Percentiles rank a stretch among this genome's conserved stretches.
These are phyloP conservation scores for Bathynomus jamesi DNA, from an alignment of 1,140 invertebrate genomes.

Conservation along the genomic window DNA sequence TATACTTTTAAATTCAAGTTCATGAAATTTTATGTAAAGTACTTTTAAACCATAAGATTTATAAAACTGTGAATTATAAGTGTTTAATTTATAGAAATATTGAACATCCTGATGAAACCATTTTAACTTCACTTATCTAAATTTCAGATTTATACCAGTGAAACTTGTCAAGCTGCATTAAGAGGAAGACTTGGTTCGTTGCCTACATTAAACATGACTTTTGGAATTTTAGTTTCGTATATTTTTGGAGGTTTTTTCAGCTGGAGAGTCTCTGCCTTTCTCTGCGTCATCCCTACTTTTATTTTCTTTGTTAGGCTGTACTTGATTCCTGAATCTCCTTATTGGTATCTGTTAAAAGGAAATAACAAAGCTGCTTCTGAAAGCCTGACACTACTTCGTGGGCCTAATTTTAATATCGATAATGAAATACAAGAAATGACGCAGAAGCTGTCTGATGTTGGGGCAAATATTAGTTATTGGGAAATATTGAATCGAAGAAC, in stretches of 20 bases:
- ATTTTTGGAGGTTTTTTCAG: conserved; percentile 2
- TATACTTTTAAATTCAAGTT: no score
- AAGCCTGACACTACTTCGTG: conserved; percentile 12
- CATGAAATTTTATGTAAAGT: no score
- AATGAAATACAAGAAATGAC: conserved; percentile 15
- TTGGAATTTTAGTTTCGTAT: conserved; percentile 19
- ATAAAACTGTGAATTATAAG: no score
- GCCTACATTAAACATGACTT: conserved; percentile 15
- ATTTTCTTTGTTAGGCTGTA: not conserved
- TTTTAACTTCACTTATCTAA: no score
- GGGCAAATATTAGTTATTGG: conserved; percentile 8
- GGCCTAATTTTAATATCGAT: conserved; percentile 10
- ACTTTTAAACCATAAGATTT: no score
- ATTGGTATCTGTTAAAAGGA: conserved; percentile 20
- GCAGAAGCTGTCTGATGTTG: conserved; percentile 16
- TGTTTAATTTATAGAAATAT: no score
- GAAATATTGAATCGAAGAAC: conserved; percentile 20
- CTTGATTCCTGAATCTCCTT: conserved; percentile 17
- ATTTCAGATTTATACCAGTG: not conserved
- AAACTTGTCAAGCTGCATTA: not conserved
- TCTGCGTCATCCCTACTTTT: conserved; percentile 1
- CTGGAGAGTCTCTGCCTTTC: conserved; percentile 19
- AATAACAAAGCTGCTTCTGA: conserved; percentile 1
- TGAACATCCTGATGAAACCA: no score
- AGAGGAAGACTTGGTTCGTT: conserved; percentile 13